Evolutionary conservation across 1,140 invertebrate genomes (phyloP).

Genomic region (Zaprionus lachaisei): DNA sequence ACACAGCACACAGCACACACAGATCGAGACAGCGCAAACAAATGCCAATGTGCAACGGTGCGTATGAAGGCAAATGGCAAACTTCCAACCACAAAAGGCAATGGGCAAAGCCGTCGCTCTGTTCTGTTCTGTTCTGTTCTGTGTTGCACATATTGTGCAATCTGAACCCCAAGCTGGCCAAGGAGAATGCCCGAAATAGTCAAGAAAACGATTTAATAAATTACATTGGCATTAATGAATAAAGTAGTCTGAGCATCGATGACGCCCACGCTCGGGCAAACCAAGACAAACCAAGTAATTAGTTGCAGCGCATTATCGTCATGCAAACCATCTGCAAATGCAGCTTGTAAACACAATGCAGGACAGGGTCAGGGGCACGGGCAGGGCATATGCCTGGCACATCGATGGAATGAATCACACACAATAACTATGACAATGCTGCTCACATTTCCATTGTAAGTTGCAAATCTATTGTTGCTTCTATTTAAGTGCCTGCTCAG

Average conservation of each 20-base stretch:
- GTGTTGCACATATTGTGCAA: constrained; percentile 21
- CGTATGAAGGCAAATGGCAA: constrained; percentile 65
- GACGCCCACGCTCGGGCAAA: not conserved
- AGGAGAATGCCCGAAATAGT: constrained; percentile 22
- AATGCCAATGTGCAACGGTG: constrained; percentile 72
- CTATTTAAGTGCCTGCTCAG: too few relatives aligned
- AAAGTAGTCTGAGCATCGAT: not conserved
- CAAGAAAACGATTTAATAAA: constrained; percentile 40
- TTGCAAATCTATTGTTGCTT: too few relatives aligned
- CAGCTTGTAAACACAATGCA: not conserved
- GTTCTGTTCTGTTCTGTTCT: not conserved
- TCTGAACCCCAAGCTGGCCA: constrained; percentile 14
- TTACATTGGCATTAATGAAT: constrained; percentile 40
- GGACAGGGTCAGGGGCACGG: not conserved
- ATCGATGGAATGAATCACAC: too few relatives aligned
- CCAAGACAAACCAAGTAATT: not conserved
- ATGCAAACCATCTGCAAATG: not conserved
- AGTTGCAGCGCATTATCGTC: not conserved
- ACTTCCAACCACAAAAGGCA: constrained; percentile 59
- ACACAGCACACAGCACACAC: constrained; percentile 2
- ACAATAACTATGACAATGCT: too few relatives aligned
- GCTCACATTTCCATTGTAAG: too few relatives aligned
- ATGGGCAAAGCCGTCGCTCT: constrained; percentile 13
- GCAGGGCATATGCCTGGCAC: too few relatives aligned
- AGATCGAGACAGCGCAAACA: constrained; percentile 42